Base-by-base conservation (phyloP, 2,888 invertebrate genomes). In the Patella ulyssiponensis region DNA sequence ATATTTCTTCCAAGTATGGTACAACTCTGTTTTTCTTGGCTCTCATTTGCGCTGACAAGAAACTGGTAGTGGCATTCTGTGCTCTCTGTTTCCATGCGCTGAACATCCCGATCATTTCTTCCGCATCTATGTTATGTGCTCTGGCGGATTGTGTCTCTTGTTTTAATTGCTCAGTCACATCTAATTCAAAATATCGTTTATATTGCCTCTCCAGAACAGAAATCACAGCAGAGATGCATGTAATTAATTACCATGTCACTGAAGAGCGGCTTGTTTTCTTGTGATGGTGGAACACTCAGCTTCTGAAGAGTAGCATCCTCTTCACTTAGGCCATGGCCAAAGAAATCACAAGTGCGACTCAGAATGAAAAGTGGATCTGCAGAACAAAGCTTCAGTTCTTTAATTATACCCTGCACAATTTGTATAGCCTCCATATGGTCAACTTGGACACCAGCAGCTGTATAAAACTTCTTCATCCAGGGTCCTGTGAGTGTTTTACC, bases 41-140 rank as follows among this genome's bases (percentile, higher is more conserved):
- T 33, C 81, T 23, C 75, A 81, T 75, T n/a, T 52, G 58, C 14
- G 73, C 74, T 20, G 79, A 75, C 69, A 81, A 56, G 56, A 75
- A 81, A 69, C 76, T 58, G 15, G 79, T 12, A 27, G 79, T 77
- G 17, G 79, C 79, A 73, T 77, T 76, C 3, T 72, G 78, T 4
- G 81, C 73, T 17, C 64, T 71, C 44, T 76, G 7, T 44, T 78
- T 72, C 17, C 76, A 75, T 17, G 80, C 74, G 69, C 76, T 73
- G 53, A 80, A 80, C 80, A 81, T 80, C 15, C 80, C 81, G 73
- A 80, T 78, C 12, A 81, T 69, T 69, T 81, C 81, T 52, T 81
- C 81, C 4, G 79, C 77, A 78, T 81, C 81, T 14, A 81, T 81
- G 64, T 78, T 81, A 73, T 81, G 81, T 4, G 27, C 64, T 53